Conservation (phyloP, 2,888 invertebrate species). For the Therioaphis trifolii region DNA sequence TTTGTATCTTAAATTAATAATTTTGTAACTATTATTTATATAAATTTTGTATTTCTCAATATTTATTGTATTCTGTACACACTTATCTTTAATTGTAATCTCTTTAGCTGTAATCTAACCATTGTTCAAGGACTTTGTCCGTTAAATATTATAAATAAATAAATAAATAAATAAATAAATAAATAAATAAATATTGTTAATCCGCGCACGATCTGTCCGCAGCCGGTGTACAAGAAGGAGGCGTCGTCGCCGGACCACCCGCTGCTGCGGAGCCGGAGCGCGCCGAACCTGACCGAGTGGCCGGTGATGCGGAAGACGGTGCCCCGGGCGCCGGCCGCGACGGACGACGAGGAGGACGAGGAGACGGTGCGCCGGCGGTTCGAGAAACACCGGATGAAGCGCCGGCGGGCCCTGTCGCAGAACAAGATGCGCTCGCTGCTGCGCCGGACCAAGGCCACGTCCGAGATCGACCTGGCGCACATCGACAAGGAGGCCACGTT, state of each 20-base stretch:
- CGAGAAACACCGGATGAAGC: conserved; percentile 65
- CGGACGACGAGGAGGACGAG: conserved; percentile 63
- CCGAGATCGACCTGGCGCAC: conserved; percentile 82
- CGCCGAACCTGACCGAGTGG: conserved; percentile 80
- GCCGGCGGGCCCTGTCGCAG: conserved; percentile 68
- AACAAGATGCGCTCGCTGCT: conserved; percentile 63
- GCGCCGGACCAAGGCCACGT: conserved; percentile 69
- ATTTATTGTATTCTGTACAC: too few relatives aligned
- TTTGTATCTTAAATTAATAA: too few relatives aligned
- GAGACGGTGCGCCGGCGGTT: conserved; percentile 64
- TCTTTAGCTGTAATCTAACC: too few relatives aligned
- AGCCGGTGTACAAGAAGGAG: conserved; percentile 58
- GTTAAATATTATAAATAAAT: too few relatives aligned
- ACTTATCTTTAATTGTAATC: too few relatives aligned
- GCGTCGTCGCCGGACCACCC: neutral
- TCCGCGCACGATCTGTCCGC: neutral
- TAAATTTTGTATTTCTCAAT: too few relatives aligned
- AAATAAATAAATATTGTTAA: too few relatives aligned
- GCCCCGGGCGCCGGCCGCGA: conserved; percentile 63
- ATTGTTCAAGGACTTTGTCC: too few relatives aligned
- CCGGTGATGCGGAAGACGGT: conserved; percentile 70
- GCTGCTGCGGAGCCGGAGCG: conserved; percentile 73
- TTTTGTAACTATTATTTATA: too few relatives aligned
- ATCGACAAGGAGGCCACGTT: conserved; percentile 85
- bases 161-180: too few relatives aligned